Base-by-base conservation (phyloP, 2,113 vertebrate species). In the Polypterus senegalus region DNA sequence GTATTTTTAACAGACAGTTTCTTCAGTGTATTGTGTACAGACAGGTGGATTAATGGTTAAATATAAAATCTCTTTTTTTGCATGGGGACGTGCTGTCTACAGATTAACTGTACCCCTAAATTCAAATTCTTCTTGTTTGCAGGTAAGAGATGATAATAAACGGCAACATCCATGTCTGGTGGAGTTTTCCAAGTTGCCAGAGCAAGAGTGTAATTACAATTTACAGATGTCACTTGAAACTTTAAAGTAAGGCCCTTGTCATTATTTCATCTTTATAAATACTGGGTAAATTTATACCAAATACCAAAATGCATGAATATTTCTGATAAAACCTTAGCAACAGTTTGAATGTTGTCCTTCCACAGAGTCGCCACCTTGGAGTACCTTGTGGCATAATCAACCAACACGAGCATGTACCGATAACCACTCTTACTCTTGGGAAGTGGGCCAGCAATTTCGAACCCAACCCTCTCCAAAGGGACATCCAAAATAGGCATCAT, bases 191-290 rank as follows among this genome's bases (percentile, higher is more conserved):
- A 94, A 87, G 71, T 82, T 98, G 60, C 94, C 94, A 0, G 94
- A 98, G 53, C 94, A 98, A 65, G 94, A 98, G 58, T 85, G 92
- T 64, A 96, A 91, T 79, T 98, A 98, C 73, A 98, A 98, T 57
- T 76, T 97, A 4, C 94, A 98, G 82, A 98, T 98, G 94, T 97
- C 94, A 0, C 81, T 94, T 58, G 94, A 98, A 81, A 98, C 94
- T 5, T 80, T 98, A 43, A 97, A 97, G 94, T 97, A 82, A 87
- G 82, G 83, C 64, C 7, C 46, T 62, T 45, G 3, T 58, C 47
- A 6, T 6, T 43, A 8, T 53, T 6, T 9, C n/a, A 58, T 59
- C 48, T 10, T 4, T n/a, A 4, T n/a, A 62, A 10, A 46, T 46
- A 11, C 7, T 27, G 7, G 27, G 27, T 27, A 2, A 27, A 27